Conservation (phyloP, 2,797 vertebrate genomes). For the Myotis pilosus region DNA sequence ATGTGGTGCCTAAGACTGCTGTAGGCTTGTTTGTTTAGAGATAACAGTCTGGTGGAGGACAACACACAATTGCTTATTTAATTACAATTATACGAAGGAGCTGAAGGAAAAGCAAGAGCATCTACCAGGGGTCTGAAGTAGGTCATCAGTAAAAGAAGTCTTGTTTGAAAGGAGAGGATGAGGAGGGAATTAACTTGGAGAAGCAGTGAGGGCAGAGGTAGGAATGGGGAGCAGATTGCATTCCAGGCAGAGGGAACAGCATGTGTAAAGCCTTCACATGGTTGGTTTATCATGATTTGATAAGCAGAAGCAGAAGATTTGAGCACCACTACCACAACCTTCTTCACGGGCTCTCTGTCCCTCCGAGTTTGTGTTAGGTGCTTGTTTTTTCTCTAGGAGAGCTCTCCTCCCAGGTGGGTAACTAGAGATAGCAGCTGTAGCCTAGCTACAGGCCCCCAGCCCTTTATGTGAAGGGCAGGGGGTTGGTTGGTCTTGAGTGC, state of each 20-base stretch:
- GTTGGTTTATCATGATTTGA: background rate
- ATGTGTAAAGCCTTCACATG: background rate
- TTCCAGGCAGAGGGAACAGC: background rate
- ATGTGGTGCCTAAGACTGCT: background rate
- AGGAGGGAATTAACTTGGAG: background rate
- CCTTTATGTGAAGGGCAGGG: background rate
- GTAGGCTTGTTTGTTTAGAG: background rate
- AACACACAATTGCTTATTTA: background rate
- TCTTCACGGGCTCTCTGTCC: background rate
- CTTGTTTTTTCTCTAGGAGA: background rate
- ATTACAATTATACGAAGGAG: background rate
- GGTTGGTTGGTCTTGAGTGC: background rate
- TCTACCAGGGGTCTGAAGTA: background rate
- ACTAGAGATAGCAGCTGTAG: background rate
- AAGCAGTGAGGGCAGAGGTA: background rate
- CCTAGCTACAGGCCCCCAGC: background rate
- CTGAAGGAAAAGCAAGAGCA: background rate
- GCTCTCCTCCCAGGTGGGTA: background rate
- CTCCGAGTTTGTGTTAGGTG: background rate
- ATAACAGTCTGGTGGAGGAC: background rate
- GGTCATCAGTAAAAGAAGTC: background rate
- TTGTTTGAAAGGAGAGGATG: background rate
- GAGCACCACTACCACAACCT: background rate
- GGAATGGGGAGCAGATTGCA: background rate
- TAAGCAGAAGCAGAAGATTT: background rate